Conservation (phyloP, 1,140 invertebrate genomes). For the Centruroides vittatus region DNA sequence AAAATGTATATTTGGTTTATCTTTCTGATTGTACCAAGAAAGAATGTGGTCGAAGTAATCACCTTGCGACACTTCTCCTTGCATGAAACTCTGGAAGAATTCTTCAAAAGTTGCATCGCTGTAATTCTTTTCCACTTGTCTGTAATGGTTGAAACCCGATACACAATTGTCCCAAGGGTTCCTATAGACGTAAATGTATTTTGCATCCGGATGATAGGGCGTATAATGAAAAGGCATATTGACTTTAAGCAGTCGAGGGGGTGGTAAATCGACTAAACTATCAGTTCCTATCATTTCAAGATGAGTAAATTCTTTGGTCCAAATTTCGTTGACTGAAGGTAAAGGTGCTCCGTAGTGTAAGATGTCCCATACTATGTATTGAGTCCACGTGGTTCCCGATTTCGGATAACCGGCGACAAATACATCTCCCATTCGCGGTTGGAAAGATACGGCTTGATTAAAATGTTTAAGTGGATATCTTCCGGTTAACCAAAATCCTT, state of each 20-base stretch:
- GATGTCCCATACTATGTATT: constrained; percentile 14
- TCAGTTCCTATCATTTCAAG: constrained; percentile 6
- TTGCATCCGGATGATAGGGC: constrained; percentile 32
- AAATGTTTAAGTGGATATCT: too few relatives aligned
- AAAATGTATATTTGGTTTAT: constrained; percentile 25
- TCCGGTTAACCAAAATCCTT: too few relatives aligned
- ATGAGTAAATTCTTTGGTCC: not conserved
- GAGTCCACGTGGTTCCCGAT: constrained; percentile 19
- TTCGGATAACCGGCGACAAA: constrained; percentile 18
- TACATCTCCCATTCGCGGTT: constrained; percentile 4
- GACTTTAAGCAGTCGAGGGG: constrained; percentile 35
- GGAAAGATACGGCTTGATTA: too few relatives aligned
- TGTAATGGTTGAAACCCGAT: constrained; percentile 42
- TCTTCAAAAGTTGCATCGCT: constrained; percentile 18
- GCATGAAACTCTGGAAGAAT: constrained; percentile 26
- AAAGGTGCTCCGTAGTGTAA: constrained; percentile 1
- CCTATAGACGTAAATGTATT: constrained; percentile 55
- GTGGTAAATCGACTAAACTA: not conserved
- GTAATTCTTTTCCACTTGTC: too few relatives aligned
- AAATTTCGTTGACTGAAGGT: not conserved
- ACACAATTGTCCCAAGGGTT: constrained; percentile 74
- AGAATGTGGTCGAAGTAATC: constrained; percentile 29
- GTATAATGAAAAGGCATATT: constrained; percentile 61
- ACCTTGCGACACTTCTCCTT: constrained; percentile 25
- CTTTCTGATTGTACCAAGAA: constrained; percentile 22